Evolutionary conservation across 2,888 invertebrate species (phyloP).

Genomic region (Standfussiana lucernea): DNA sequence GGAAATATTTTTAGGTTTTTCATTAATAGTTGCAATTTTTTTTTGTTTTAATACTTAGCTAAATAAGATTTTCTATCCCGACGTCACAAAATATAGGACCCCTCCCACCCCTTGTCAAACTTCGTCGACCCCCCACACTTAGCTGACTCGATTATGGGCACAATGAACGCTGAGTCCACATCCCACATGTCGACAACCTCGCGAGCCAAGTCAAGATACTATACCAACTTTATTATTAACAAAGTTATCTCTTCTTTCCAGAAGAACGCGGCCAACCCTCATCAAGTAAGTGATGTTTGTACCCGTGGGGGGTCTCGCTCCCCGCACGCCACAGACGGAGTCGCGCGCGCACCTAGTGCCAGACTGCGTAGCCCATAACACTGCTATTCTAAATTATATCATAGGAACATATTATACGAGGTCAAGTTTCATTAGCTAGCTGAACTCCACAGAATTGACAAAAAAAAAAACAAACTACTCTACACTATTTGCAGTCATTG

Average conservation of each 20-base stretch:
- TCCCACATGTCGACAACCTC: background rate
- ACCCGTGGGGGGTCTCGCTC: constrained; percentile 41
- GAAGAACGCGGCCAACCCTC: constrained; percentile 81
- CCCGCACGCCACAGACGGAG: constrained; percentile 29
- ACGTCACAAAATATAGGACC: no score
- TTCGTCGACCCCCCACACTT: no score
- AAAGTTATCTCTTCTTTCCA: constrained; percentile 61
- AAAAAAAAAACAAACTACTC: background rate
- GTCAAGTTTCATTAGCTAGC: background rate
- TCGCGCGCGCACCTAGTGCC: constrained; percentile 36
- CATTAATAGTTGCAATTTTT: no score
- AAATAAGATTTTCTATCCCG: no score
- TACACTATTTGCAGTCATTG: background rate
- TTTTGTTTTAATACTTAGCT: no score
- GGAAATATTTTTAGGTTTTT: no score
- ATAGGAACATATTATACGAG: constrained; percentile 29
- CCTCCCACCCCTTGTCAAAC: no score
- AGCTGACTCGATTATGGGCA: background rate
- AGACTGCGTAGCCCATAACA: constrained; percentile 32
- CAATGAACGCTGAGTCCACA: background rate
- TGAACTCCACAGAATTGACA: background rate
- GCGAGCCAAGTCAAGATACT: background rate
- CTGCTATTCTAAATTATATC: constrained; percentile 44
- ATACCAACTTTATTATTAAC: constrained; percentile 6
- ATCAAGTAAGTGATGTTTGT: constrained; percentile 83